Evolutionary conservation across 2,888 invertebrate genomes (phyloP), one percentile per base, ranked within the genome.

Genomic region (Vanessa cardui): DNA sequence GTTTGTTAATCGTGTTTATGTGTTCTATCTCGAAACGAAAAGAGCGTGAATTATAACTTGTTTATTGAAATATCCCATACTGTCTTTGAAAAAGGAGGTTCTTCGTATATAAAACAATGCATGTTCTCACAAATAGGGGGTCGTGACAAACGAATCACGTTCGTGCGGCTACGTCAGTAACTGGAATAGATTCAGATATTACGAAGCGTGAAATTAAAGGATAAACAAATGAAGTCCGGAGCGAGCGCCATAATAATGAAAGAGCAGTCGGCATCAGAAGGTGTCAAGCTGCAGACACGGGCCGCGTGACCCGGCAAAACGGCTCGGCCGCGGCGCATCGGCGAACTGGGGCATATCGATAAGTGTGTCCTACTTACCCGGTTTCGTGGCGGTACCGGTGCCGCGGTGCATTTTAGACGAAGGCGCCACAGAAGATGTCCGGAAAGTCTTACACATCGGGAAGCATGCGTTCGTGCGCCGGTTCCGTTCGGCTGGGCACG

Each of bases 371-470:
- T 86, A 90, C 82, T 90, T 88, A 88, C 85, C 88, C 82, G 87
- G 83, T 80, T 85, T 78, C 70, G 80, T 68, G 64, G 73, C 73
- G 74, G 72, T 71, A 63, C 71, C 72, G 73, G 75, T 74, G 76
- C 75, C 77, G 75, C 77, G 78, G 80, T 86, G 86, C 86, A 84
- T 81, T 86, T 77, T 74, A 78, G 76, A 69, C 72, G 78, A 73
- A 72, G 73, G 67, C 75, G 76, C 69, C 73, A 77, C 72, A 71
- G 72, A 73, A 72, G 79, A 94, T 95, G 94, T 94, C 94, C 82
- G 91, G 89, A 84, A 94, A 93, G 83, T 91, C 94, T 77, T 85
- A 87, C 77, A 82, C 93, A 64, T 92, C 93, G 73, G 94, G 94
- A 81, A 94, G 94, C 85, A 85, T 94, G 81, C 88, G 92, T 72